Evolutionary conservation across 2,888 invertebrate genomes (phyloP), one percentile per base, ranked within the genome.

Genomic region (Eudemis profundana): DNA sequence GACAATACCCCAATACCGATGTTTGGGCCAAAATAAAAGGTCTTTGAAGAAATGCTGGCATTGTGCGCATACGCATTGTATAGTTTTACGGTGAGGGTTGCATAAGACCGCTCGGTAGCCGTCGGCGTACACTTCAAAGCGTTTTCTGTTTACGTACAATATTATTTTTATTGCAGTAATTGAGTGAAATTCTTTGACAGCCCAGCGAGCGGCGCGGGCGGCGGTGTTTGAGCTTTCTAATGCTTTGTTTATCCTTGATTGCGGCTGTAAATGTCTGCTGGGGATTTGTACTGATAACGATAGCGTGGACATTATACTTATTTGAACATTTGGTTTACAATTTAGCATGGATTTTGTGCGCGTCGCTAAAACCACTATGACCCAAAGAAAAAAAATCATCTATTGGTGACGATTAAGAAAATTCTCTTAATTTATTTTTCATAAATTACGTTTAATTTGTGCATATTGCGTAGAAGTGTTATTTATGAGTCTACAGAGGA

Each of bases 81-180:
- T 54, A 66, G 70, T 71, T 71, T 72, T 72, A 70, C 71, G 67
- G 74, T 71, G 76, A 72, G 84, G 81, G 84, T 90, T 91, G 91
- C 90, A 90, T 88, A 90, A 90, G 89, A 90, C 90, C 90, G 82
- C 79, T 76, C 90, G 87, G 91, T 91, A 91, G 91, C 91, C 72
- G 78, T 73, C 85, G 85, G 86, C 81, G 74, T 74, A 69, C 27
- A 72, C 77, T 77, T 89, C 89, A 90, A 91, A 90, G 86, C 70
- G 68, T 53, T 56, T 70, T 69, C 69, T 90, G 90, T 91, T 92
- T 90, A 74, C 84, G 78, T 87, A 85, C 86, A 89, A 87, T 88
- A 91, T 92, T 86, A 90, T 89, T 90, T 90, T 90, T 90, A 92
- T 88, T 89, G 85, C 87, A 65, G 87, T 87, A 88, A 90, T 90